phyloP scores from a whole-genome alignment of 2,797 vertebrate genomes.

The Limnodromus scolopaceus region DNA sequence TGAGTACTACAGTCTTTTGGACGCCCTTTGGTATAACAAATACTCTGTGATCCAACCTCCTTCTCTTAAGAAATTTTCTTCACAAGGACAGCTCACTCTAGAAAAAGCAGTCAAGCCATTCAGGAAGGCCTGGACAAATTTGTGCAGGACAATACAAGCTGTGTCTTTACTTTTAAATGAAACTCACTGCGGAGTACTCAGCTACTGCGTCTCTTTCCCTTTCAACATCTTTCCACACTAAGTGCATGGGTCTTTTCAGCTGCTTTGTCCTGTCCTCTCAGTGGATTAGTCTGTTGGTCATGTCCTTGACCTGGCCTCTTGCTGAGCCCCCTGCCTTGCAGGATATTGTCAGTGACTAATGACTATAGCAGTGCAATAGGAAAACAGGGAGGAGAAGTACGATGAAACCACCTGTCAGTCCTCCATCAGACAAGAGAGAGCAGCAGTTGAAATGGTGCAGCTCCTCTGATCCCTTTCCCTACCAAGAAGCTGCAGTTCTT shows the following conservation, averaged over 20 bases:
- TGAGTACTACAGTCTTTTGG: background rate
- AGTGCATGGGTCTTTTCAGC: background rate
- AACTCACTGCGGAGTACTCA: background rate
- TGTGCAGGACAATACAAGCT: background rate
- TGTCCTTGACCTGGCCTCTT: background rate
- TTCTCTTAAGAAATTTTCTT: background rate
- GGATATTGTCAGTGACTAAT: conserved; percentile 34
- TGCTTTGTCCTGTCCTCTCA: background rate
- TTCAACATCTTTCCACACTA: background rate
- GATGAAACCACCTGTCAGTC: background rate
- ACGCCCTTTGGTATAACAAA: background rate
- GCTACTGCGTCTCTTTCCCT: background rate
- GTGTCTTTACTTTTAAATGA: background rate
- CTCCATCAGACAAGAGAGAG: background rate
- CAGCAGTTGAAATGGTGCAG: background rate
- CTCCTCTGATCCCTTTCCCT: background rate
- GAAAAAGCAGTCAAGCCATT: background rate
- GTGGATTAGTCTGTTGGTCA: background rate
- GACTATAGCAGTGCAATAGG: background rate
- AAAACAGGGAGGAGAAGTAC: background rate
- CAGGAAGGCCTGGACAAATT: background rate
- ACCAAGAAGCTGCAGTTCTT: background rate
- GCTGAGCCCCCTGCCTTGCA: background rate
- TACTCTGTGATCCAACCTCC: fast-evolving
- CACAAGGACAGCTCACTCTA: background rate